Conservation (phyloP, 1,140 invertebrate genomes). For the Leptopilina boulardi region DNA sequence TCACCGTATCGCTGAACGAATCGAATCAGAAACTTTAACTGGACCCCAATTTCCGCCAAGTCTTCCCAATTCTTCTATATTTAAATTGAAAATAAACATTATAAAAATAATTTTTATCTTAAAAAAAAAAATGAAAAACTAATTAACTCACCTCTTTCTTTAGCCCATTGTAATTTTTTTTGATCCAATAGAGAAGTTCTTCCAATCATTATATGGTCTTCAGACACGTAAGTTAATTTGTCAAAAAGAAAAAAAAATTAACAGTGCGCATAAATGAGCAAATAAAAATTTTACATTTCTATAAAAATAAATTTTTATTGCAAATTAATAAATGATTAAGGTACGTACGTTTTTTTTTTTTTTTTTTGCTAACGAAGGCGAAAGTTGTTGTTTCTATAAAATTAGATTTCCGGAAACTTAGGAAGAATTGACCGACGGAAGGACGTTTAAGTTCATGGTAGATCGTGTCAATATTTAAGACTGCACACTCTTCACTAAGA, state of each 20-base stretch:
- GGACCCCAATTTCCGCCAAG: constrained; percentile 77
- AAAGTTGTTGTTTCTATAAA: background rate
- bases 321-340: constrained; percentile 9
- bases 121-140: background rate
- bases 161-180: constrained; percentile 86
- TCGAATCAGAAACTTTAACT: constrained; percentile 47
- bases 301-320: background rate
- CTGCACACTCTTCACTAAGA: constrained; percentile 44
- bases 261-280: background rate
- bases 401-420: constrained; percentile 20
- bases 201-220: constrained; percentile 67
- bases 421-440: constrained; percentile 26
- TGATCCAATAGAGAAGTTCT: constrained; percentile 81
- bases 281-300: background rate
- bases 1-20: constrained; percentile 62
- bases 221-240: constrained; percentile 29
- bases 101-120: constrained; percentile 8
- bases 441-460: constrained; percentile 42
- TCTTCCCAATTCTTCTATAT: constrained; percentile 80
- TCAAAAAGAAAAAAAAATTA: constrained; percentile 14
- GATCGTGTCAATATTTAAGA: constrained; percentile 61
- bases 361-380: background rate
- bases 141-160: constrained; percentile 80
- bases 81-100: background rate
- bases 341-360: background rate